Base-by-base conservation (phyloP, 2,797 vertebrate genomes). In the Anabacerthia variegaticeps region DNA sequence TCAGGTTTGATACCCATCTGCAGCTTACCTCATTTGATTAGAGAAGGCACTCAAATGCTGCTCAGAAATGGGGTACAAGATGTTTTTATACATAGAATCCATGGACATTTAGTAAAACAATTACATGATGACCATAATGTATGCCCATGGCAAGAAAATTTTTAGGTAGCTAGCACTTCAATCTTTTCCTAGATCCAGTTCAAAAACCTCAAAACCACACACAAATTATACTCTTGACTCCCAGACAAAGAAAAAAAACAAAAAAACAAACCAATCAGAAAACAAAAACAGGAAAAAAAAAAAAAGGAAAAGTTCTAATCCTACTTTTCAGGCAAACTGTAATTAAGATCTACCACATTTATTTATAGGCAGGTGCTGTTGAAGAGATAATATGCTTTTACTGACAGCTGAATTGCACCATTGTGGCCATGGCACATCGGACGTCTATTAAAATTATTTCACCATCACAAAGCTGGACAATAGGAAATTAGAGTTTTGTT, bases 261-360 rank as follows among this genome's bases (percentile, higher is more conserved):
- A 21, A 21, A 46, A 46, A 39, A 15, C 14, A 13, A 39, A 14
- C 21, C 21, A 44, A 44, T 19, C 43, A 44, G 44, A 22, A 46
- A 46, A 46, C 44, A 46, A 22, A 46, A 46, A 22, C 10, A 20
- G 20, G 36, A 10, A 23, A 23, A 23, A 13, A 12, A 5, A 76
- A 5, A 76, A 39, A 71, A 30, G 4, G 19, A 5, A 2, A 96
- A 85, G 39, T 62, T 93, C 32, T 48, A 91, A 59, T 73, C 54
- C 89, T 72, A 48, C 44, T 94, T 95, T 96, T 85, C 65, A 92
- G 28, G 28, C 43, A 91, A 94, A 76, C 85, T 89, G 48, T 82
- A 96, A 96, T 96, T 95, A 98, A 91, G 85, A 94, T 74, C 81
- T 82, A 93, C 52, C 22, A 39, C 68, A 66, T 94, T 92, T 96